Evolutionary conservation across 2,888 invertebrate species (phyloP), one percentile per base, ranked within the genome.

Genomic region (Ametastegia equiseti): DNA sequence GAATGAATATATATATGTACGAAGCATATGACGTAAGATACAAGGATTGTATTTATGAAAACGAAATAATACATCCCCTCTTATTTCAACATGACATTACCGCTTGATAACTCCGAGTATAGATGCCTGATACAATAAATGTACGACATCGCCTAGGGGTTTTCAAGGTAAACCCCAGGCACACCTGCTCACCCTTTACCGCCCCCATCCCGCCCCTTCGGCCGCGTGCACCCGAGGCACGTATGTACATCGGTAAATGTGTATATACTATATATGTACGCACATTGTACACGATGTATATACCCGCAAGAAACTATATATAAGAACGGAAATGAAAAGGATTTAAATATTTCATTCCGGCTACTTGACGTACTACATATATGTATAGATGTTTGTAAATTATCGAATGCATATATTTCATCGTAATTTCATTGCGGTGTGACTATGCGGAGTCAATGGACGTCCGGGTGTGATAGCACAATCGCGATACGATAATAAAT

Each of bases 141-240:
- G 50, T 73, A 73, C 9, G 27, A 30, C 47, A n/a, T 73, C 33
- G 73, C 63, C 42, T 39, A 30, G 30, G 33, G 50, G 47, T 23
- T 54, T 50, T 75, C 75, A 75, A 75, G 75, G 75, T 36, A 36
- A 75, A 36, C 36, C 27, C 36, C 54, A 45, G 57, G 82, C 82
- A 83, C 85, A 86, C 83, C 85, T 83, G 84, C 85, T 80, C 82
- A 73, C 77, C 27, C 78, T 75, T 80, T 83, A 82, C 83, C 80
- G 82, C 73, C 84, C 83, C 83, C 83, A 83, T 75, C 36, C 36
- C 50, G 36, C 54, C 75, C 75, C 50, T 54, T 75, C n/a, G 65
- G 15, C 39, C 82, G 79, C 77, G 45, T 19, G 36, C 75, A 19
- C 19, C 19, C 33, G 19, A 7, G 54, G 27, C 75, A 75, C 19